Percentiles rank a stretch among this genome's conserved stretches.
Evolutionary conservation across 2,113 vertebrate species (phyloP).

Genomic region (Manacus vitellinus): DNA sequence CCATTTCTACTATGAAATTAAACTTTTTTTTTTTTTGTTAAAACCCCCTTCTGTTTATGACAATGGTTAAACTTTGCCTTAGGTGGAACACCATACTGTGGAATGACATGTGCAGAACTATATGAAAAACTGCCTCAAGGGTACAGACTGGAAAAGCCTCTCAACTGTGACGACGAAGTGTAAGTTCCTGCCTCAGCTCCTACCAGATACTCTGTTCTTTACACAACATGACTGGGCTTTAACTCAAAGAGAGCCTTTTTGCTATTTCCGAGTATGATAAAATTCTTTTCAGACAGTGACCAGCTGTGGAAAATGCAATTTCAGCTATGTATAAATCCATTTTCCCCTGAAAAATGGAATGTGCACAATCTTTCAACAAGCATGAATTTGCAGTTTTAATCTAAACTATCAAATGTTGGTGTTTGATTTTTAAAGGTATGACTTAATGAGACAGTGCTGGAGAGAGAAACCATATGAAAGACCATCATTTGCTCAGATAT

Average conservation of each 20-base stretch:
- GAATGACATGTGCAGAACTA: conserved; percentile 88
- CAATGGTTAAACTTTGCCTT: neutral
- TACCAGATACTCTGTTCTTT: neutral
- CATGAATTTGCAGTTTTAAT: neutral
- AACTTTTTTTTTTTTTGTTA: neutral
- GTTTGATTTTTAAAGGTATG: conserved; percentile 76
- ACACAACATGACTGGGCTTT: neutral
- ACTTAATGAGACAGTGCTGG: conserved; percentile 90
- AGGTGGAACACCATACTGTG: conserved; percentile 90
- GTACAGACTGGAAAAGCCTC: conserved; percentile 87
- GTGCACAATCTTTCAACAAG: neutral
- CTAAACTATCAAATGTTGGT: neutral
- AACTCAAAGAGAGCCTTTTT: neutral
- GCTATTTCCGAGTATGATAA: neutral
- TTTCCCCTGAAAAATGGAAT: neutral
- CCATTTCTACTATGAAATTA: neutral
- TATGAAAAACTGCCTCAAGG: conserved; percentile 88
- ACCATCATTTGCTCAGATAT: conserved; percentile 87
- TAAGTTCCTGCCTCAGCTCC: conserved; percentile 71
- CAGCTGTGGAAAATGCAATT: neutral
- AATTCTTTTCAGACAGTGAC: neutral
- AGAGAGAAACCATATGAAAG: conserved; percentile 88
- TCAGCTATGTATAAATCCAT: neutral
- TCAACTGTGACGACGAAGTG: conserved; percentile 90
- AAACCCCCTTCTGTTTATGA: neutral